phyloP scores from a whole-genome alignment of 2,797 vertebrate genomes.

The Fistularia commersonii region DNA sequence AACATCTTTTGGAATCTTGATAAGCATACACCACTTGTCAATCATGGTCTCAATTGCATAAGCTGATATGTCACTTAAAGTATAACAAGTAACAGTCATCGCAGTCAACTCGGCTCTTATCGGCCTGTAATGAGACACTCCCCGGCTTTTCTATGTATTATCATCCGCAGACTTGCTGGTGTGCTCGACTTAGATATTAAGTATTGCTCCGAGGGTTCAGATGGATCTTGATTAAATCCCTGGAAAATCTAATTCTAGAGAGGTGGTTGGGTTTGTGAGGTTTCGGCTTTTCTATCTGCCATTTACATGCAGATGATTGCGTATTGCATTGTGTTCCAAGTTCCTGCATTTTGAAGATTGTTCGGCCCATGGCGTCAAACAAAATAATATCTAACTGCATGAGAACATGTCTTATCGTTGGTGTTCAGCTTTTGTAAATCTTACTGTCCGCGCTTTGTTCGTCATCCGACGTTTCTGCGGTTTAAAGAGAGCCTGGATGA shows the following conservation, averaged over 20 bases:
- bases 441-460: too few relatives aligned
- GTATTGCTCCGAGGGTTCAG: constrained; percentile 36
- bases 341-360: too few relatives aligned
- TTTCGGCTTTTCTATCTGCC: constrained; percentile 11
- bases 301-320: too few relatives aligned
- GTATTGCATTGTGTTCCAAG: background rate
- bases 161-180: constrained; percentile 65
- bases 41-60: constrained; percentile 70
- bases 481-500: background rate
- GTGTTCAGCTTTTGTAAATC: too few relatives aligned
- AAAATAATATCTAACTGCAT: too few relatives aligned
- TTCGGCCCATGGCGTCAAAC: too few relatives aligned
- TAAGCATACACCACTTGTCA: constrained; percentile 68
- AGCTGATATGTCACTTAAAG: constrained; percentile 75
- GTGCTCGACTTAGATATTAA: constrained; percentile 68
- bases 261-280: constrained; percentile 12
- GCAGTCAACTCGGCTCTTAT: constrained; percentile 64
- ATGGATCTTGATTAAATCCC: constrained; percentile 65
- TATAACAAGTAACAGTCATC: constrained; percentile 65
- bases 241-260: constrained; percentile 53
- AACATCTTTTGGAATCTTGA: constrained; percentile 62
- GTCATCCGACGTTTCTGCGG: background rate
- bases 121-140: constrained; percentile 64
- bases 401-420: too few relatives aligned
- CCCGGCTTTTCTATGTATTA: constrained; percentile 63